Conservation (phyloP, 2,888 invertebrate genomes). For the Melieria crassipennis region DNA sequence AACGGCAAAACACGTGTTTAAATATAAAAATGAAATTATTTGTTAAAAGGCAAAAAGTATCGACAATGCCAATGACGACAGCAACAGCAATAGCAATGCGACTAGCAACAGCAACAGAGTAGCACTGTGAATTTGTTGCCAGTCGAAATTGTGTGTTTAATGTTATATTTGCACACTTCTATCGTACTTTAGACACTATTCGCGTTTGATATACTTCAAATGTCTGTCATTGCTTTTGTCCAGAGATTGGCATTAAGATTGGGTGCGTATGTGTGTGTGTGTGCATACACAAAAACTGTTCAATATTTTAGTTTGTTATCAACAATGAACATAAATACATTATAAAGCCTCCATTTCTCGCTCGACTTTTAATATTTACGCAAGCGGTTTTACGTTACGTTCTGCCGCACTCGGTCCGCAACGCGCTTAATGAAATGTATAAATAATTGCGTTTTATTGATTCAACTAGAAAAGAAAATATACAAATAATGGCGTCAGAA, state of each 20-base stretch:
- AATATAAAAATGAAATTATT: constrained; percentile 36
- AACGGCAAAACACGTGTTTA: constrained; percentile 41
- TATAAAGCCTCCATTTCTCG: background rate
- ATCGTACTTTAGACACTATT: too few relatives aligned
- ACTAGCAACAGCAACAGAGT: background rate
- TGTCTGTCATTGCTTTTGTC: background rate
- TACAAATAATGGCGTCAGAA: too few relatives aligned
- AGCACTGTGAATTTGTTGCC: background rate
- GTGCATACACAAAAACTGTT: background rate
- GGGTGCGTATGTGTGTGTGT: constrained; percentile 4
- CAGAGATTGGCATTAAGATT: background rate
- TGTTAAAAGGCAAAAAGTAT: constrained; percentile 5
- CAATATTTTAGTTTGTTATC: constrained; percentile 4
- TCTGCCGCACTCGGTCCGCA: too few relatives aligned
- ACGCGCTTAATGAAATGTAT: too few relatives aligned
- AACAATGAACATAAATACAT: background rate
- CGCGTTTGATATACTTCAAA: constrained; percentile 15
- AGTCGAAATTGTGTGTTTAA: too few relatives aligned
- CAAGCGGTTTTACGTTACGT: too few relatives aligned
- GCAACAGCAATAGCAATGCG: background rate
- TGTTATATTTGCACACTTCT: too few relatives aligned
- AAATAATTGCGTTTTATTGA: too few relatives aligned
- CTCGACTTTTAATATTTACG: background rate
- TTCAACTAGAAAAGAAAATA: too few relatives aligned
- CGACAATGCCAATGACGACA: background rate